These are phyloP conservation scores for Cuculus canorus DNA, from an alignment of 2,797 vertebrate species.

Conservation along the genomic window DNA sequence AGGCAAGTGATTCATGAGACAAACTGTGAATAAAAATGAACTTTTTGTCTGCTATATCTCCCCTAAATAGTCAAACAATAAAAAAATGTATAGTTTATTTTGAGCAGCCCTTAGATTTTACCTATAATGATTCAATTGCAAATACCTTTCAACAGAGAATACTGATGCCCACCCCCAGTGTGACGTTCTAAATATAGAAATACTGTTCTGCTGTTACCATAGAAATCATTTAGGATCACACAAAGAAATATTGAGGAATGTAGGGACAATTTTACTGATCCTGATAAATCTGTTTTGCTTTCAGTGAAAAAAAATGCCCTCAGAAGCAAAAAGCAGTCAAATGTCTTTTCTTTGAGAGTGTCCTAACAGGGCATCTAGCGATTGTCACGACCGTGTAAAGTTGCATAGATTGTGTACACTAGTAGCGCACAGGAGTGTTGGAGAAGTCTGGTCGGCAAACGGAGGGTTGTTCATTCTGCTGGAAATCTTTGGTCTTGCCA, in stretches of 20 bases:
- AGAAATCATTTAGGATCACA: slow-evolving; percentile 19
- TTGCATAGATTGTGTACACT: rapidly evolving
- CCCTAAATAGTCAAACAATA: neutral
- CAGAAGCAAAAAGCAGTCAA: neutral
- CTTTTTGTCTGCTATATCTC: neutral
- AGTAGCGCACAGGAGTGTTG: rapidly evolving
- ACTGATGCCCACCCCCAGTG: neutral
- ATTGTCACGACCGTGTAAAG: neutral
- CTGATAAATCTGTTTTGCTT: neutral
- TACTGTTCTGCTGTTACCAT: slow-evolving; percentile 39
- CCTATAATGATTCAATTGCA: neutral
- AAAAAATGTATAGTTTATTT: neutral
- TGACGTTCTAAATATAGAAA: slow-evolving; percentile 45
- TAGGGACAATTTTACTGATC: neutral
- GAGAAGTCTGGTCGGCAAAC: neutral
- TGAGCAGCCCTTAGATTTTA: neutral
- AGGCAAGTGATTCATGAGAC: neutral
- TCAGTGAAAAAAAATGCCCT: neutral
- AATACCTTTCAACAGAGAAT: neutral
- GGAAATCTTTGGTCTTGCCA: neutral
- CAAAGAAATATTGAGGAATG: neutral
- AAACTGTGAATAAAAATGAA: neutral
- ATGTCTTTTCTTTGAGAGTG: neutral
- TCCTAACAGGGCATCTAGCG: neutral
- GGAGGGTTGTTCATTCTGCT: neutral